Conservation (phyloP, 2,113 vertebrate species). For the Hippoglossus stenolepis region DNA sequence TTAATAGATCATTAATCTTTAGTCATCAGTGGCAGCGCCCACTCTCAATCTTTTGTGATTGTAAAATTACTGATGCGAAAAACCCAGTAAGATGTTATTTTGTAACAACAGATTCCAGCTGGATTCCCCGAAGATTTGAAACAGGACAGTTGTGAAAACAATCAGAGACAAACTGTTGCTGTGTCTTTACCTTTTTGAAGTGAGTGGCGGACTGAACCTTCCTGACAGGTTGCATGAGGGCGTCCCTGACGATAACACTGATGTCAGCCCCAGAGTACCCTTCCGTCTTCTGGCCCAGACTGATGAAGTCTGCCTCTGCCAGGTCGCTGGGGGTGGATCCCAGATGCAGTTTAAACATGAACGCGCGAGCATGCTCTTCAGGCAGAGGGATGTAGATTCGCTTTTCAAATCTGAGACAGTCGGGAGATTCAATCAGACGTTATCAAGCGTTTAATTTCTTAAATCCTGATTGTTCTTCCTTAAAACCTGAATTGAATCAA, state of each 20-base stretch:
- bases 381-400: slow-evolving; percentile 95
- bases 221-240: slow-evolving; percentile 94
- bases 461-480: neutral
- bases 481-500: neutral
- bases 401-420: slow-evolving; percentile 89
- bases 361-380: slow-evolving; percentile 88
- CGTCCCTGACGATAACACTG: slow-evolving; percentile 91
- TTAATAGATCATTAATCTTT: no score
- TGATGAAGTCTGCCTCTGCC: slow-evolving; percentile 84
- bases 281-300: slow-evolving; percentile 86
- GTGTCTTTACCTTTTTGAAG: slow-evolving; percentile 88
- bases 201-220: slow-evolving; percentile 93
- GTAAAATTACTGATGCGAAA: no score
- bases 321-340: slow-evolving; percentile 87
- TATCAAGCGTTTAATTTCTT: neutral
- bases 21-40: no score
- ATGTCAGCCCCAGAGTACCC: slow-evolving; percentile 96
- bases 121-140: neutral
- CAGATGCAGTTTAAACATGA: slow-evolving; percentile 93
- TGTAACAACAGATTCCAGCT: neutral
- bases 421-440: slow-evolving; percentile 6
- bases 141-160: neutral
- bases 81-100: neutral
- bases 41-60: no score
- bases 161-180: neutral